Base-by-base conservation (phyloP, 2,797 vertebrate genomes). In the Enteromius mattozi region DNA sequence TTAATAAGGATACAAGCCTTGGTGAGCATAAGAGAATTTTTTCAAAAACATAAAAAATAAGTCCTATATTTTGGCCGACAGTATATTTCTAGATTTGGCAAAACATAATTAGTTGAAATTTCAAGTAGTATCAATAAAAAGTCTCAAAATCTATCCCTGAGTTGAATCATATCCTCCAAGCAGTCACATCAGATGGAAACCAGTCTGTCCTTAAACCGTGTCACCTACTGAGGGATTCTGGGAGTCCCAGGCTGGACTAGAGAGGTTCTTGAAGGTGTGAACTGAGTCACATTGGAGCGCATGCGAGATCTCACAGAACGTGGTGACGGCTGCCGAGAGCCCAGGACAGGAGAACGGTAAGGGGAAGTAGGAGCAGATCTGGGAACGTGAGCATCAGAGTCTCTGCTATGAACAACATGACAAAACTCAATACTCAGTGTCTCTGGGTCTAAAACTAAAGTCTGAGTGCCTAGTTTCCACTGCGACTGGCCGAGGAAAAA, bases 181-280 rank as follows among this genome's bases (percentile, higher is more conserved):
- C 17, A 75, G 68, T 69, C 27, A 85, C 14, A 59, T 54, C 13
- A 69, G 7, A 83, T 84, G 79, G 69, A 92, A 91, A 94, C 88
- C 86, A 91, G 87, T 87, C 87, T 91, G 81, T 88, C 87, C 93
- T 96, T 93, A 94, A 68, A 93, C 92, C 91, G 16, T 94, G 93
- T 94, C 94, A 95, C 78, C 82, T 83, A 63, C 81, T 86, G 45
- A 69, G 69, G 94, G 90, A 86, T 93, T 93, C 92, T 94, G 94
- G 90, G 93, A 79, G 81, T 30, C 85, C 54, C 82, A 75, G 68
- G 47, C 74, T 56, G 42, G 78, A 93, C 94, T 91, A 94, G 19
- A 42, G 65, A 75, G 65, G 54, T 68, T 80, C 78, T 78, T 49
- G 68, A 59, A 63, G 81, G 14, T 4, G 78, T 61, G 35, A 78